Conservation (phyloP, 2,888 invertebrate genomes). For the Camponotus fellah region DNA sequence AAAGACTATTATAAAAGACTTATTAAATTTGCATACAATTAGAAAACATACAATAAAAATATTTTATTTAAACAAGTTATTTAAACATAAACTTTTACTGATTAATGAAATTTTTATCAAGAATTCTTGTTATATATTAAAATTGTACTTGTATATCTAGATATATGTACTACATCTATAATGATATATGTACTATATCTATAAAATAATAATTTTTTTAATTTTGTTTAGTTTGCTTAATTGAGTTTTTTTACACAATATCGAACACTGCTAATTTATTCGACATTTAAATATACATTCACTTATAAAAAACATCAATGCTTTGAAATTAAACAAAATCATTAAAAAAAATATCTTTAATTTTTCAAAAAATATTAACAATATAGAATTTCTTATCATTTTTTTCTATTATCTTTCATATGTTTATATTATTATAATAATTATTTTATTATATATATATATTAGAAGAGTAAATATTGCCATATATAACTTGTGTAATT, state of each 20-base stretch:
- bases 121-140: constrained; percentile 13
- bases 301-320: constrained; percentile 22
- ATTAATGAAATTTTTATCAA: constrained; percentile 12
- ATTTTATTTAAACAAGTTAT: neutral
- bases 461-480: too few species aligned
- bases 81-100: neutral
- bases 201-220: too few species aligned
- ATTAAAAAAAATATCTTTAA: constrained; percentile 8
- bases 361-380: neutral
- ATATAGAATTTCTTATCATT: neutral
- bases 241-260: constrained; percentile 6
- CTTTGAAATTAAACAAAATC: constrained; percentile 40
- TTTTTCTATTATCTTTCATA: too few species aligned
- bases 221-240: neutral
- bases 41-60: neutral
- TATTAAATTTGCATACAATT: neutral
- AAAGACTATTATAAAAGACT: neutral
- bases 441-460: too few species aligned
- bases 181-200: too few species aligned
- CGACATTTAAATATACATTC: neutral
- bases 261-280: neutral
- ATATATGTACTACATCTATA: neutral
- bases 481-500: too few species aligned
- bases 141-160: neutral
- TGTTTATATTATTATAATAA: too few species aligned